Evolutionary conservation across 2,797 vertebrate species (phyloP), one percentile per base, ranked within the genome.

Genomic region (Falco rusticolus): DNA sequence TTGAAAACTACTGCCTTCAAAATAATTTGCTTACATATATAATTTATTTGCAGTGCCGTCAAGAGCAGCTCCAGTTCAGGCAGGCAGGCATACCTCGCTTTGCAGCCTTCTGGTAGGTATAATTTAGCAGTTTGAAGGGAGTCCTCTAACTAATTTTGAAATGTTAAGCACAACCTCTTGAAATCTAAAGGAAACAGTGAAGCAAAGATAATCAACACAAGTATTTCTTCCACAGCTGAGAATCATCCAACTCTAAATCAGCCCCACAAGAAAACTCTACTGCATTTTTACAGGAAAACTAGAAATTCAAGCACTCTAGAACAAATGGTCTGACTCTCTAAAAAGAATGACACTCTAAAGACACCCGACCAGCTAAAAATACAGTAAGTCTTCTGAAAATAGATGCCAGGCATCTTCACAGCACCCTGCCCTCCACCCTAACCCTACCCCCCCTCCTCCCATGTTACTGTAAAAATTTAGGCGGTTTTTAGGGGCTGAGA

Each of bases 331-430:
- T 77, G 72, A 21, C 31, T 91, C 74, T 63, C 45, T 33, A 6
- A 90, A 95, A 78, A 65, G 86, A 96, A 37, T 78, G 93, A 87
- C 90, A 75, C n/a, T n/a, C 47, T 43, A 71, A 96, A 92, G 84
- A 92, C 81, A 89, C 28, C 68, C 84, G 17, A 51, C 76, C 33
- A 81, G 92, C 93, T 95, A 96, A 96, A 96, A 96, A 97, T 92
- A 95, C 45, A 80, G 71, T 5, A 77, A 78, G 60, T 26, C 65
- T 47, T 85, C 57, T 81, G 84, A 84, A 96, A 94, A 93, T 91
- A 94, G 54, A 72, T 20, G 54, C 63, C 87, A 94, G 65, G 93
- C 68, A 10, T 92, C 84, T 89, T 81, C 76, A 50, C 93, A 86
- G 90, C 5, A 48, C 59, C 72, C 90, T 96, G 78, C 76, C 87